Conservation (phyloP, 2,797 vertebrate species). For the Limosa lapponica region DNA sequence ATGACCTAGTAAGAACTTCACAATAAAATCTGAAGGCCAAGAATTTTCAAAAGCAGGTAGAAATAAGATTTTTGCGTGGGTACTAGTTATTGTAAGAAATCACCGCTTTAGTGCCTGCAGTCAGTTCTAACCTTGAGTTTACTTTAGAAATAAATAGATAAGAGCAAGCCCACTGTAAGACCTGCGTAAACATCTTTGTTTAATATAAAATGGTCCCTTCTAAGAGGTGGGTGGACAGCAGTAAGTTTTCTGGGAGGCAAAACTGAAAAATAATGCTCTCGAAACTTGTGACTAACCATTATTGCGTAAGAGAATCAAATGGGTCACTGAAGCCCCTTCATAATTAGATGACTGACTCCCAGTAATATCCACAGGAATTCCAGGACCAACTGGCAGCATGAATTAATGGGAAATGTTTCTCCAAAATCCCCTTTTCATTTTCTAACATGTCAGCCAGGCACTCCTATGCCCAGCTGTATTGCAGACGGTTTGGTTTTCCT, state of each 20-base stretch:
- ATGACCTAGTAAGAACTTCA: not conserved
- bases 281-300: not conserved
- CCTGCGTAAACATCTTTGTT: not conserved
- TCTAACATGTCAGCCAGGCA: not conserved
- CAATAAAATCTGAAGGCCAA: not conserved
- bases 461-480: constrained; percentile 36
- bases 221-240: not conserved
- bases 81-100: constrained; percentile 33
- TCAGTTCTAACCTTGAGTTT: constrained; percentile 68
- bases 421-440: constrained; percentile 56
- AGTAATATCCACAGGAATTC: constrained; percentile 57
- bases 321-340: constrained; percentile 27
- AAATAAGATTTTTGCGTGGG: constrained; percentile 5
- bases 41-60: not conserved
- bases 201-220: constrained; percentile 20
- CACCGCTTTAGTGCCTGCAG: not conserved
- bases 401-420: constrained; percentile 55
- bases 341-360: constrained; percentile 42
- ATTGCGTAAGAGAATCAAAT: not conserved
- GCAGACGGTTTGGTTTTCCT: not conserved
- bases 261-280: not conserved
- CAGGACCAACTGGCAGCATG: not conserved
- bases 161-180: constrained; percentile 42
- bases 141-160: constrained; percentile 51
- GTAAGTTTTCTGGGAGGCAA: not conserved